These are phyloP conservation scores for Danio jaintianensis DNA, from an alignment of 2,797 vertebrate genomes.

Conservation along the genomic window DNA sequence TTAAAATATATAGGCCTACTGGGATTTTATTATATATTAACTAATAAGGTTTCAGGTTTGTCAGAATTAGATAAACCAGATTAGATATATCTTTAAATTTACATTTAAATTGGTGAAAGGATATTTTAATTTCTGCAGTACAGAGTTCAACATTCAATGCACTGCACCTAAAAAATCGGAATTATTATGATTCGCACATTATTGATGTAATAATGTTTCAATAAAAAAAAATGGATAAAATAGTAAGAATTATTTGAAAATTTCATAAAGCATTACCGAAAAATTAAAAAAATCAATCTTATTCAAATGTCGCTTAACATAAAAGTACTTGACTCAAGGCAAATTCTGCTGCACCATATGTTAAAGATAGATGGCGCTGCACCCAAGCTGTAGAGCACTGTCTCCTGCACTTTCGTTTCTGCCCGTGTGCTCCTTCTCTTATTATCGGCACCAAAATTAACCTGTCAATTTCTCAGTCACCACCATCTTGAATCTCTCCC, in stretches of 20 bases:
- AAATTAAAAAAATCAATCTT: neutral
- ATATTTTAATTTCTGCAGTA: neutral
- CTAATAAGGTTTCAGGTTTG: neutral
- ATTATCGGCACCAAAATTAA: constrained; percentile 99
- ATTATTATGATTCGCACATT: neutral
- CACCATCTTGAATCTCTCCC: constrained; percentile 95
- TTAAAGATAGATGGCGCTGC: constrained; percentile 98
- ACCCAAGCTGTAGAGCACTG: constrained; percentile 88
- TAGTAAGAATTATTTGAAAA: neutral
- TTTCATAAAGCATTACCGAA: neutral
- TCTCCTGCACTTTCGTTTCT: constrained; percentile 70
- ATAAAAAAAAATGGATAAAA: neutral
- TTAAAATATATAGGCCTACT: neutral
- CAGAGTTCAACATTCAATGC: neutral
- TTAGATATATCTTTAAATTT: neutral
- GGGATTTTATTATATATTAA: neutral
- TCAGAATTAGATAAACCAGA: neutral
- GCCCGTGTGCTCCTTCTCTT: constrained; percentile 92
- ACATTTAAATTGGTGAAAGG: neutral
- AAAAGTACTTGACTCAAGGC: constrained; percentile 50
- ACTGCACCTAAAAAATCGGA: neutral
- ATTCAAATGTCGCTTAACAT: constrained; percentile 4
- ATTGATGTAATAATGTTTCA: too few species aligned
- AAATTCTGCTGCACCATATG: constrained; percentile 82
- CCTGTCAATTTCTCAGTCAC: constrained; percentile 99